Evolutionary conservation across 92 coral and sea anemone genomes (phyloP), one percentile per base, ranked within the genome.

Genomic region (Diadumene lineata): DNA sequence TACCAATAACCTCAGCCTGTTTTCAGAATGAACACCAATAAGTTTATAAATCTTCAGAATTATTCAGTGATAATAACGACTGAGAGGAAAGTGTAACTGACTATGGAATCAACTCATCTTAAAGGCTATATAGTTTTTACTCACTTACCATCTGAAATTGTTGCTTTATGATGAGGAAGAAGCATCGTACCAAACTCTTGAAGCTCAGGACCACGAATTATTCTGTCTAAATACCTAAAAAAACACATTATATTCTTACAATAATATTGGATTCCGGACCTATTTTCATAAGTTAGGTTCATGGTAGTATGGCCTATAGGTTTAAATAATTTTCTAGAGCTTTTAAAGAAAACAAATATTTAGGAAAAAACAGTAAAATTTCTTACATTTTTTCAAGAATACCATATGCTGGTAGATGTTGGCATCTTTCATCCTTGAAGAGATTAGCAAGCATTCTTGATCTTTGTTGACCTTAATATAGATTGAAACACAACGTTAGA

Each of bases 371-470:
- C 0, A 30, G n/a, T 24, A 1, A 21, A 21, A 73, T 58, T 88
- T n/a, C n/a, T 88, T 68, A 96, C 99, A 96, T 96, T 65, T 96
- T 96, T 68, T 93, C 92, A 55, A 96, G 77, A 28, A 96, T 96
- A 26, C 99, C 99, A 84, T 93, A 96, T 25, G 97, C 96, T 53
- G 92, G 97, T 11, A 96, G 84, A 32, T 96, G 99, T 33, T 96
- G 99, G 60, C 99, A 96, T 43, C 99, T 77, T 71, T 96, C 99
- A 82, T 96, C 99, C 76, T 96, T 96, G 73, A 90, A 96, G 61
- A 96, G 53, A 57, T 86, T 91, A 11, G 99, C 99, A 24, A 96
- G 69, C 97, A 96, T 96, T 3, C 99, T 82, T 24, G 99, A 96
- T 53, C 99, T 80, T 81, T 92, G 99, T 65, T 96, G 99, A 28